Base-by-base conservation (phyloP, 1,140 invertebrate genomes). In the Pteromalus puparum region DNA sequence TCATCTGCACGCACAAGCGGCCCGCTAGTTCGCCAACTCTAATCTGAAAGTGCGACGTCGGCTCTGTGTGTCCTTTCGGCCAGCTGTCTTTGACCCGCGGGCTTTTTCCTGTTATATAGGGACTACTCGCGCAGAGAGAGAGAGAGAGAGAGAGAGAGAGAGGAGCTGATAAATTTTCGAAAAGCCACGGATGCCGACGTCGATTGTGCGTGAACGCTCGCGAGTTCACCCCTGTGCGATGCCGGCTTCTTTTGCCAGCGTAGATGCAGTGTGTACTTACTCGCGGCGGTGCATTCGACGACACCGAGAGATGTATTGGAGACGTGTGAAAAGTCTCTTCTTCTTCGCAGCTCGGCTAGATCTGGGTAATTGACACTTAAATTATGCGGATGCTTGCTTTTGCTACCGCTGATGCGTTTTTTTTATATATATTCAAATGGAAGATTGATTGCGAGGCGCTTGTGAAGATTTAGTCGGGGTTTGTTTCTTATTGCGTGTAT, bases 1-100 rank as follows among this genome's bases (percentile, higher is more conserved):
- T 87, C 86, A 88, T 89, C 87, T 87, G 46, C 26, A 10, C 2
- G 18, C 12, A 24, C 42, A 10, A 12, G 34, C 65, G 21, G 18
- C 15, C 28, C 21, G n/a, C 46, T 30, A 68, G 61, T 67, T 46
- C 26, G 28, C 67, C 3, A 34, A 5, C 38, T 76, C 53, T 76
- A 83, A 83, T 77, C 81, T 76, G 28, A 72, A 72, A 72, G 67
- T 28, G 68, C 34, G 46, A 21, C 53, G 65, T 42, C 21, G 53
- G 53, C 18, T 53, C 13, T 53, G 18, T 7, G 21, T 21, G 53
- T 61, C 53, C 53, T 61, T n/a, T 61, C 21, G 78, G 12, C 67
- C 67, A 3, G 67, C 24, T 28, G 21, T 73, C 30, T 73, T 21
- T 30, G 72, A 15, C 2, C 2, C 72, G 72, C 15, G 15, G 21